Evolutionary conservation across 2,797 vertebrate genomes (phyloP).

Genomic region (Amniataba percoides): DNA sequence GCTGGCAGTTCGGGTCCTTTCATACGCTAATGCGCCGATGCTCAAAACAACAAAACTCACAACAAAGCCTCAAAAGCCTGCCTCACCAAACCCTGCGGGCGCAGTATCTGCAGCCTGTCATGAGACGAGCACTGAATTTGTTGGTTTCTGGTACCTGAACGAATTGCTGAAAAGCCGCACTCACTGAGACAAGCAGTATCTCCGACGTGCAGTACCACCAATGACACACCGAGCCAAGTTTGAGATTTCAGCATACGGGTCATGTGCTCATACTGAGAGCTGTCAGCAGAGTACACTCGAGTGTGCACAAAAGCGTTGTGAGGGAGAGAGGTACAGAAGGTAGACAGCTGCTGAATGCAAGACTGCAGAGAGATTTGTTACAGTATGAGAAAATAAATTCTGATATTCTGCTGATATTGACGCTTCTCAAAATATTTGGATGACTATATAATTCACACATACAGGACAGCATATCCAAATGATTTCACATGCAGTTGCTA

Average conservation of each 20-base stretch:
- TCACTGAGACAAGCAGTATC: constrained; percentile 69
- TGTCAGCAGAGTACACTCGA: constrained; percentile 32
- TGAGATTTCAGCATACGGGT: constrained; percentile 67
- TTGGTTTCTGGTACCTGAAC: constrained; percentile 68
- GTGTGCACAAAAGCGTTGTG: constrained; percentile 25
- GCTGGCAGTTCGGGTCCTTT: constrained; percentile 49
- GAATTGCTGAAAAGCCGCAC: constrained; percentile 68
- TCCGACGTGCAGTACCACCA: constrained; percentile 59
- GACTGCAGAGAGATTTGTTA: not conserved
- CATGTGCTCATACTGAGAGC: constrained; percentile 52
- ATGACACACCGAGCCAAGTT: constrained; percentile 65
- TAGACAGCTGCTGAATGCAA: constrained; percentile 2
- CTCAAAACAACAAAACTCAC: constrained; percentile 61
- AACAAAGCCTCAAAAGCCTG: constrained; percentile 63
- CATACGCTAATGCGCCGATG: constrained; percentile 31
- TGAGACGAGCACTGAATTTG: constrained; percentile 52
- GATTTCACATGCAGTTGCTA: not conserved
- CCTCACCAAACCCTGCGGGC: constrained; percentile 59
- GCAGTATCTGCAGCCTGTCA: constrained; percentile 61
- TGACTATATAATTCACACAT: not conserved
- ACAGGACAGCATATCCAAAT: not conserved
- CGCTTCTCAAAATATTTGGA: not conserved
- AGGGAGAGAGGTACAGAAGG: constrained; percentile 2
- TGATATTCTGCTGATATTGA: not conserved
- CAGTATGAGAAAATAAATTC: not conserved